Evolutionary conservation across 2,888 invertebrate genomes (phyloP).

Genomic region (Vannuccia rotundouncinata): DNA sequence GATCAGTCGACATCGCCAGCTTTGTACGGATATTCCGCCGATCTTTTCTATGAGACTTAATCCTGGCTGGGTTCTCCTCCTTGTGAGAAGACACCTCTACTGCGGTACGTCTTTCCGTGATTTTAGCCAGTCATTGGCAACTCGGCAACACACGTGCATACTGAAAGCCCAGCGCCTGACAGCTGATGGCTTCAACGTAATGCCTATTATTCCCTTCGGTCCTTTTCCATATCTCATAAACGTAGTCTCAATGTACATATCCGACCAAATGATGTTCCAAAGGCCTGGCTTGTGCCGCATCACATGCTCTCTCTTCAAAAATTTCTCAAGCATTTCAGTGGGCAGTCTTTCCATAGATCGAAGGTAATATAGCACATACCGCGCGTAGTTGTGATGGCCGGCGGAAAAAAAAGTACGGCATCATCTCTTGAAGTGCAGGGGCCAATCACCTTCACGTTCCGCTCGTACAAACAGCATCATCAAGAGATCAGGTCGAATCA

Average conservation of each 20-base stretch:
- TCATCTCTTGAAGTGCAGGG: too few relatives aligned
- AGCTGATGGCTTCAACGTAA: neutral
- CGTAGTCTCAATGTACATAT: conserved; percentile 2
- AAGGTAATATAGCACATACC: too few relatives aligned
- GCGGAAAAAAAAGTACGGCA: too few relatives aligned
- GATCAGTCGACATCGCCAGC: neutral
- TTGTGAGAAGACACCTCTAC: neutral
- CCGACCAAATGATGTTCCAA: neutral
- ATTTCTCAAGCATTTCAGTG: too few relatives aligned
- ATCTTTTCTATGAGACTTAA: neutral
- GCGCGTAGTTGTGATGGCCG: too few relatives aligned
- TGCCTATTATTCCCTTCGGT: neutral
- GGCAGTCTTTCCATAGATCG: too few relatives aligned
- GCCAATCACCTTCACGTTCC: too few relatives aligned
- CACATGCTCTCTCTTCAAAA: neutral
- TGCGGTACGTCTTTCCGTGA: neutral
- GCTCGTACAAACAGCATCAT: too few relatives aligned
- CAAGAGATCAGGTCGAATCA: too few relatives aligned
- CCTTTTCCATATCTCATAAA: conserved; percentile 14
- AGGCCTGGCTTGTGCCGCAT: neutral
- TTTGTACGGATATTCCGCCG: neutral
- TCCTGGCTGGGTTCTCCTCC: neutral
- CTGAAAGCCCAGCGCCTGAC: conserved; percentile 6
- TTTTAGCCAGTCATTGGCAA: too few relatives aligned
- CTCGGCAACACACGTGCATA: too few relatives aligned